phyloP scores from a whole-genome alignment of 2,888 invertebrate genomes.

The Hirtodrosophila trivittata region DNA sequence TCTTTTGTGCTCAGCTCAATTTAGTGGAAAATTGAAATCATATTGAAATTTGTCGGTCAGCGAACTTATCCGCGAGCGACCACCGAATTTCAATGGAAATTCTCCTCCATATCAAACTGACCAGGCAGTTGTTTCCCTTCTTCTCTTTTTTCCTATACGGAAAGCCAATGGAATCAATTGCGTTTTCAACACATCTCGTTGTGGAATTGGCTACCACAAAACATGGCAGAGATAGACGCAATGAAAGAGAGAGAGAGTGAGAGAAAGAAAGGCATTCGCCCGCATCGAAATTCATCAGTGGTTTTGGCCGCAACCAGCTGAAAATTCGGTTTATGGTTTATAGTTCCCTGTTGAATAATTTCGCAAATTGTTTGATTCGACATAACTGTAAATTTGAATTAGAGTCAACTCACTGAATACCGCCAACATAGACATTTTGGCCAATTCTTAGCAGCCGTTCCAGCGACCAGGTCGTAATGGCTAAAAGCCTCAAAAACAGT shows the following conservation, averaged over 20 bases:
- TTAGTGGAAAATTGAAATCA: conserved; percentile 71
- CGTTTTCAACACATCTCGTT: conserved; percentile 43
- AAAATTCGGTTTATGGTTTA: conserved; percentile 39
- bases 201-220: conserved; percentile 45
- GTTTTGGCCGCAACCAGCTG: conserved; percentile 34
- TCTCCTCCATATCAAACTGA: conserved; percentile 29
- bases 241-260: background rate
- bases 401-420: conserved; percentile 18
- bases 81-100: conserved; percentile 32
- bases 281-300: conserved; percentile 48
- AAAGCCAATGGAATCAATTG: conserved; percentile 56
- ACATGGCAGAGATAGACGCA: conserved; percentile 7
- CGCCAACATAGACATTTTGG: background rate
- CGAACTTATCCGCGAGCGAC: conserved; percentile 40
- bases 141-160: conserved; percentile 7
- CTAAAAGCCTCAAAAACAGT: too few relatives aligned
- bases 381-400: conserved; percentile 50
- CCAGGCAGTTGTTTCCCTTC: conserved; percentile 2
- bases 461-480: too few relatives aligned
- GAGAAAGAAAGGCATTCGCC: conserved; percentile 15
- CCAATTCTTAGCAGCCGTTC: too few relatives aligned
- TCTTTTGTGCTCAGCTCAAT: conserved; percentile 66
- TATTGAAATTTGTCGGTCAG: conserved; percentile 67
- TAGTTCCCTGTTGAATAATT: conserved; percentile 47
- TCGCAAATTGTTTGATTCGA: conserved; percentile 41